A percentile compares a stretch with the other conserved stretches of the same genome.
phyloP scores from a whole-genome alignment of 2,888 invertebrate species.

The Flexamia atlantica region DNA sequence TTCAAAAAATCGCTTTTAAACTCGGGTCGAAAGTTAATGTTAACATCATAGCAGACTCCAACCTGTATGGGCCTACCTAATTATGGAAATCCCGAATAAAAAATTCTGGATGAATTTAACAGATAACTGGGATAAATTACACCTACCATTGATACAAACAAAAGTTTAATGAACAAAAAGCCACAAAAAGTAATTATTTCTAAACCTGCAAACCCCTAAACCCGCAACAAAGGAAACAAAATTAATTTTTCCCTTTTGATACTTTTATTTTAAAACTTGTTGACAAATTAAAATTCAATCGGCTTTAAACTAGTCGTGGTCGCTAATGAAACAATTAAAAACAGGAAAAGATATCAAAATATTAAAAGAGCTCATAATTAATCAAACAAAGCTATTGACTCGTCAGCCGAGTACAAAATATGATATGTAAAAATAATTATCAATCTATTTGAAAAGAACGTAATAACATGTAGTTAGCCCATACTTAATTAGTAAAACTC shows the following conservation, averaged over 20 bases:
- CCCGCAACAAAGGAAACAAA: slow-evolving; percentile 4
- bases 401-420: no score
- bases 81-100: no score
- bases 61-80: no score
- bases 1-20: no score
- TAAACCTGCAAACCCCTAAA: slow-evolving; percentile 6
- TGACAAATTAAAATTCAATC: slow-evolving; percentile 42
- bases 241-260: slow-evolving; percentile 54
- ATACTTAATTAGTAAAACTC: no score
- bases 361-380: slow-evolving; percentile 31
- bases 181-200: slow-evolving; percentile 35
- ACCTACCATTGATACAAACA: slow-evolving; percentile 1
- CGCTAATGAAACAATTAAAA: slow-evolving; percentile 47
- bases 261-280: slow-evolving; percentile 16
- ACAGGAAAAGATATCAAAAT: slow-evolving; percentile 41
- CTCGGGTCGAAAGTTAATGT: no score
- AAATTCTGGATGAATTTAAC: no score
- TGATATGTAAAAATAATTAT: no score
- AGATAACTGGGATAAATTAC: slow-evolving; percentile 9
- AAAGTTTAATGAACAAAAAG: neutral
- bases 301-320: neutral
- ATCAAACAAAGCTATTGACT: slow-evolving; percentile 12
- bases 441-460: no score
- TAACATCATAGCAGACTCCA: no score
- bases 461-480: no score